phyloP scores from a whole-genome alignment of 2,888 invertebrate species.

The Monopis laevigella region DNA sequence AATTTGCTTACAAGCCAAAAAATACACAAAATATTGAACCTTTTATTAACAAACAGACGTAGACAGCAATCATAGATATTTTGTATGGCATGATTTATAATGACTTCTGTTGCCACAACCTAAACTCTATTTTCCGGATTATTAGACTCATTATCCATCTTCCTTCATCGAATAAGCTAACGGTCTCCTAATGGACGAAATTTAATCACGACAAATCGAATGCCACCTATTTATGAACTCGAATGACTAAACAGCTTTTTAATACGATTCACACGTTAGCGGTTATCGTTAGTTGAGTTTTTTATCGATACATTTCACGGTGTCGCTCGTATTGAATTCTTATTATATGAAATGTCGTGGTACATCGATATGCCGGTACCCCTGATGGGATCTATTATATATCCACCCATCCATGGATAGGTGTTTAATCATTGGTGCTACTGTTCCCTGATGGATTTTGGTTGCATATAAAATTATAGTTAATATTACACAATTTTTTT shows the following conservation, averaged over 20 bases:
- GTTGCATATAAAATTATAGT: no score
- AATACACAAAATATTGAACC: no score
- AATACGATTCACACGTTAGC: slow-evolving; percentile 68
- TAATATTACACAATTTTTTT: no score
- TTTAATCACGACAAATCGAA: slow-evolving; percentile 67
- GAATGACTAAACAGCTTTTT: slow-evolving; percentile 66
- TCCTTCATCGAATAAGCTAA: slow-evolving; percentile 46
- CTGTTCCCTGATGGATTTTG: slow-evolving; percentile 41
- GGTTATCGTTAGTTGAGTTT: slow-evolving; percentile 66
- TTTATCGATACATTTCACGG: slow-evolving; percentile 66
- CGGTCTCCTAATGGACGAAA: slow-evolving; percentile 61
- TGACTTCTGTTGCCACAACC: slow-evolving; percentile 35
- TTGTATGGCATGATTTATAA: slow-evolving; percentile 7
- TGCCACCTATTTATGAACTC: slow-evolving; percentile 64
- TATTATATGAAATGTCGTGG: slow-evolving; percentile 62
- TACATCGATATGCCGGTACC: slow-evolving; percentile 54
- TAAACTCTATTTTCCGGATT: slow-evolving; percentile 52
- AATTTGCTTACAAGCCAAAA: no score
- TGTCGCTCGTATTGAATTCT: slow-evolving; percentile 58
- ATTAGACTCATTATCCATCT: slow-evolving; percentile 48
- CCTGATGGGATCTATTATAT: slow-evolving; percentile 64
- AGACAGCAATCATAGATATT: no score
- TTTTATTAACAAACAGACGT: no score
- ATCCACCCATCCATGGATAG: slow-evolving; percentile 64
- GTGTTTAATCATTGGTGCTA: slow-evolving; percentile 60